Base-by-base conservation (phyloP, 2,797 vertebrate species). In the Semaprochilodus insignis region DNA sequence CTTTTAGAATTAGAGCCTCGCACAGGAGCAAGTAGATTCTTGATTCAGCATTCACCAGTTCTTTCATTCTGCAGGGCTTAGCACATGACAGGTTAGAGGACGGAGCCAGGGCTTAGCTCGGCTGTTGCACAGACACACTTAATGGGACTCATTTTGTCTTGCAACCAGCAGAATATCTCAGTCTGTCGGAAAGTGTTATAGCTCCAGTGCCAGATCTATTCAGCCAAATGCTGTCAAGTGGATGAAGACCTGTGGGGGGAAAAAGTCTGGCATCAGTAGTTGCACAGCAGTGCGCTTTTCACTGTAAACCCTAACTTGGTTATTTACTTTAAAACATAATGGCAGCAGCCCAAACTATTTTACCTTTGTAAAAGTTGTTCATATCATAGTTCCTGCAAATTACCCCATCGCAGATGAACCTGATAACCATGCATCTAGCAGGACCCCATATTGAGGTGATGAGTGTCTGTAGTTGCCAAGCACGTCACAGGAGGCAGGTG, bases 111-210 rank as follows among this genome's bases (percentile, higher is more conserved):
- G 63, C 63, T 36, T 67, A 13, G 17, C 6, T 8, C 7, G n/a
- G 21, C 23, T 27, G 48, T 48, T 44, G 63, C 63, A 72, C 67
- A 71, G 52, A 76, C 40, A 51, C 23, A 34, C 73, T 70, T 80
- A 31, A 77, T 69, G 54, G 62, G 15, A 17, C 65, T 40, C 66
- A 69, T n/a, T 69, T 44, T 44, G 66, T n/a, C 19, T 15, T 19
- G n/a, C 31, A 67, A 13, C 78, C 78, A 63, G 57, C 59, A 59
- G 25, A 59, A 63, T 80, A 62, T 75, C n/a, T 54, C 25, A 62
- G 25, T 13, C 60, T 77, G 78, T 67, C 78, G 71, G 69, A 81
- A 62, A 84, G 62, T 60, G 77, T 72, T 59, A 60, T 60, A 73
- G 78, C 74, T 81, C 60, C 25, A 31, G 83, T 59, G 69, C 67